Conservation (phyloP, 2,797 vertebrate species). For the Scyliorhinus canicula region DNA sequence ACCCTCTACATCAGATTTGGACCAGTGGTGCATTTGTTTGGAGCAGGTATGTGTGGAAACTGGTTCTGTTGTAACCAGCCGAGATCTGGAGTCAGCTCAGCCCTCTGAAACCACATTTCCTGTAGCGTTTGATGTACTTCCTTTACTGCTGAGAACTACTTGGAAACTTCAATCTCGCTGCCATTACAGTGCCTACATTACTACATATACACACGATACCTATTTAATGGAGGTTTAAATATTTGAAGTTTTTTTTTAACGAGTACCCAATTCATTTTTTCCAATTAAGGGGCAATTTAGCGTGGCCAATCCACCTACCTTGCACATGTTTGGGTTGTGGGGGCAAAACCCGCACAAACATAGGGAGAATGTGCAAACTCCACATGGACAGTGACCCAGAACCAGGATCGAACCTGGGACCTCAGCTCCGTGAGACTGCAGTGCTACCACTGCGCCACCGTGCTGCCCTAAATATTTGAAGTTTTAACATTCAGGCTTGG, state of each 20-base stretch:
- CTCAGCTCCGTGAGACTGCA: no score
- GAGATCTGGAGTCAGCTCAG: background rate
- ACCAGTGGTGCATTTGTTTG: background rate
- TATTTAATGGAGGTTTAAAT: background rate
- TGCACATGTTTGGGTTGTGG: no score
- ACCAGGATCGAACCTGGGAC: no score
- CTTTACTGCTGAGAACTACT: background rate
- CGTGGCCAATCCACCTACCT: no score
- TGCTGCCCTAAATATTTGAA: no score
- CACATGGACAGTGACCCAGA: no score
- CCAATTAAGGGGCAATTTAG: no score
- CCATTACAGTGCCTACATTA: background rate
- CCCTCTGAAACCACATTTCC: slow-evolving; percentile 31
- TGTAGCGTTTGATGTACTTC: background rate
- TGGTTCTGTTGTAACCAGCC: background rate
- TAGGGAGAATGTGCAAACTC: no score
- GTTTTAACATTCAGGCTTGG: background rate
- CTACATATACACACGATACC: background rate
- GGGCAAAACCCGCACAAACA: no score
- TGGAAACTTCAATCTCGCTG: background rate
- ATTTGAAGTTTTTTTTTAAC: no score
- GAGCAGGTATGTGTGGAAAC: background rate
- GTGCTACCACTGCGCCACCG: no score
- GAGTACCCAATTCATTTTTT: no score
- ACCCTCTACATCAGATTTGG: background rate